Percentiles rank a stretch among this genome's conserved stretches.
phyloP scores from a whole-genome alignment of 2,113 vertebrate species.

The Ahaetulla prasina region DNA sequence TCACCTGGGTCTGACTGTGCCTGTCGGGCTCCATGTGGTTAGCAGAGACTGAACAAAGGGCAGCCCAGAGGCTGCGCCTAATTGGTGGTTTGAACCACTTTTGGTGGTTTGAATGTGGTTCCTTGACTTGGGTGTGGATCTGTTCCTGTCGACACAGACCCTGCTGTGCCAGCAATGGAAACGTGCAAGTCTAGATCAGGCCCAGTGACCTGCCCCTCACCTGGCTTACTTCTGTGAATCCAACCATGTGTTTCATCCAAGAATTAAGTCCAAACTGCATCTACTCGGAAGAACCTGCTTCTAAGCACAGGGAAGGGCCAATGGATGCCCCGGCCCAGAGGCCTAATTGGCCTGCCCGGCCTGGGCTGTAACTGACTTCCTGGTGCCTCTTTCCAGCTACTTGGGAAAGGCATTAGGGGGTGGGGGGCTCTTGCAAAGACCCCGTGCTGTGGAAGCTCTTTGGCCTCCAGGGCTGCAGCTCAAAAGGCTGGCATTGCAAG shows the following conservation, averaged over 20 bases:
- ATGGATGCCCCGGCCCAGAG: accelerated
- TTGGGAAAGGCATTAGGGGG: background rate
- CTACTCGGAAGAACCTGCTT: background rate
- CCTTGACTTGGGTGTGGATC: background rate
- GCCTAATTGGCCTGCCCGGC: background rate
- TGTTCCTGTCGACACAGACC: background rate
- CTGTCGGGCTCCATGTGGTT: background rate
- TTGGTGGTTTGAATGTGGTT: background rate
- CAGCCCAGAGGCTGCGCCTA: background rate
- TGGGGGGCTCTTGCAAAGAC: background rate
- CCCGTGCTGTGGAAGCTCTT: background rate
- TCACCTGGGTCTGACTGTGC: background rate
- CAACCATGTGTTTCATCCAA: background rate
- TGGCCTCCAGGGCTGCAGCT: background rate
- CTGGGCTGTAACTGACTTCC: background rate
- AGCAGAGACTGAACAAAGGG: background rate
- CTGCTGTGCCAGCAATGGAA: background rate
- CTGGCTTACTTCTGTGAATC: background rate
- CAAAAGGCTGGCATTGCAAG: background rate
- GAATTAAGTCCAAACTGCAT: background rate
- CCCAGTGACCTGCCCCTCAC: background rate
- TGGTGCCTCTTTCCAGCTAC: background rate
- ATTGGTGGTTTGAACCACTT: background rate
- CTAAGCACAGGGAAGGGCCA: background rate
- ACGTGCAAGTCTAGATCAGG: too few relatives aligned